Base-by-base conservation (phyloP, 2,113 vertebrate genomes). In the Nanorana parkeri region DNA sequence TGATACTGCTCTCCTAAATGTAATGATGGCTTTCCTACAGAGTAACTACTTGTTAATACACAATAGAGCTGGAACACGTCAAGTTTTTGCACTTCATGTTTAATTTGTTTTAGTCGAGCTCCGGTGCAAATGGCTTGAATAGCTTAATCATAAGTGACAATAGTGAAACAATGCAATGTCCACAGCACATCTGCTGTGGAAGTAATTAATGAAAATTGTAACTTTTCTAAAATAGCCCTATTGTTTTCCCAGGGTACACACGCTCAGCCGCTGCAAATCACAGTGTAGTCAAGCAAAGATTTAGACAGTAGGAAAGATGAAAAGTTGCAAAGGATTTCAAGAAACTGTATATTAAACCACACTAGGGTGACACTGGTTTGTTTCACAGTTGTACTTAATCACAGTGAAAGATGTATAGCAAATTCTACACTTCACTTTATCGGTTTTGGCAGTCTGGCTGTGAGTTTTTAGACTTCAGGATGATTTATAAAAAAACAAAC, bases 101-200 rank as follows among this genome's bases (percentile, higher is more conserved):
- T 56, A 20, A 68, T 61, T 61, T 68, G 28, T 28, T 26, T 58
- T 41, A 60, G 71, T 36, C 16, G 54, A 74, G 71, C 26, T 74
- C 19, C 21, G 63, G 47, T 67, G 24, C 58, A 64, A 55, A 21
- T 60, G 3, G 29, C 64, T 58, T 79, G 65, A 68, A 68, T 79
- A 56, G 54, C 65, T 58, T 56, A 58, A 79, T 79, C 77, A 79
- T 54, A 58, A 79, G 28, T 68, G 77, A 79, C 54, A 78, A 78
- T 68, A 58, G 77, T 54, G 32, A 32, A 54, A 55, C 36, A 56
- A 56, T 66, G 29, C 51, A 67, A 78, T 41, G 51, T 24, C 77
- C 77, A 58, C 24, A n/a, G 19, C 51, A 3, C 77, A 78, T 78
- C 77, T 78, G 64, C 64, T 68, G 26, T 56, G 64, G 64, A 29